Evolutionary conservation across 1,140 invertebrate species (phyloP), one percentile per base, ranked within the genome.

Genomic region (Hycleus cichorii): DNA sequence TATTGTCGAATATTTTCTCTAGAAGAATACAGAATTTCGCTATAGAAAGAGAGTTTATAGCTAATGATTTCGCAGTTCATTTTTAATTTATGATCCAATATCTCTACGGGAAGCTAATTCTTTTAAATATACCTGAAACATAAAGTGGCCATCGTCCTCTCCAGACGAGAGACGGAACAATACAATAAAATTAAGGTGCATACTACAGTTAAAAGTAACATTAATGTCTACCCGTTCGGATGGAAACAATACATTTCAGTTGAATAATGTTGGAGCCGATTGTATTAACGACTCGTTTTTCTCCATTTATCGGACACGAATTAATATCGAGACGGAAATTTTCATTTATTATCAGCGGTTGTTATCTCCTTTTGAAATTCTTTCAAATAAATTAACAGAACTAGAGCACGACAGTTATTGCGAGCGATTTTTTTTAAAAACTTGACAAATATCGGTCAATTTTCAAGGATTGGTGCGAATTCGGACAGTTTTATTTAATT

Each of bases 1-100:
- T 32, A 7, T 32, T 18, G 18, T 18, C 18, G 18, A 32, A 32
- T 32, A 32, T 32, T 32, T 32, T 32, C 32, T 32, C 0, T 32
- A 2, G 4, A 32, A 32, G 32, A 32, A 32, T 32, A 32, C 4
- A 32, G 32, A 4, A 7, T 32, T 32, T 32, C 32, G 32, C 32
- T 5, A 32, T 32, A 32, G 7, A 5, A 32, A 5, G 32, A 4
- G 4, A 7, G 32, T 32, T 7, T 32, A 7, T 39, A 43, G 26
- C 44, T 59, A 59, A 58, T 58, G 57, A 58, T 58, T 58, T 58
- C 40, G 57, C 57, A 58, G 39, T 58, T 58, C 57, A 11, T 25
- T 52, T 58, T 58, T 39, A 32, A 58, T 58, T 58, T 58, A 58
- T 26, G 57, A 52, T 48, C 50, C 49, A 58, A 58, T 58, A 58